A percentile compares a stretch with the other conserved stretches of the same genome.
These are phyloP conservation scores for Zosterops japonicus DNA, from an alignment of 2,113 vertebrate genomes.

Conservation along the genomic window DNA sequence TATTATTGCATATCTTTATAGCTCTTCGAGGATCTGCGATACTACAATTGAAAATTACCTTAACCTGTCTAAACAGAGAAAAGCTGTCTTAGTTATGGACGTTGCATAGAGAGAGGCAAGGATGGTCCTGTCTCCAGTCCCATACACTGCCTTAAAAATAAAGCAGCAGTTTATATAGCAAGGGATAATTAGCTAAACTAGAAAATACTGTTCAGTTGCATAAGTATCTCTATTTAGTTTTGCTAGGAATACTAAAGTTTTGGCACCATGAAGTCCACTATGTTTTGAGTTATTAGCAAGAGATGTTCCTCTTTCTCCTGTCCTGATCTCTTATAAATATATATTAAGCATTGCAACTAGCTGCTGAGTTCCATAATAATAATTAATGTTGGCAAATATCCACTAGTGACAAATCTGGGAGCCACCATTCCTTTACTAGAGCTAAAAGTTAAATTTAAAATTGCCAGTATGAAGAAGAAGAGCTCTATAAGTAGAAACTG, in stretches of 20 bases:
- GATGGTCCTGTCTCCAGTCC: not conserved
- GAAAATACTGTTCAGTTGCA: not conserved
- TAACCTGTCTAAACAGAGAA: not conserved
- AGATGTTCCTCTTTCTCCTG: not conserved
- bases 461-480: not conserved
- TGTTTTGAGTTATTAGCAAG: not conserved
- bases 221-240: not conserved
- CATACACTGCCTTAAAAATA: not conserved
- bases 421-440: not conserved
- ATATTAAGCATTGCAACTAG: not conserved
- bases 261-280: not conserved
- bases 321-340: not conserved
- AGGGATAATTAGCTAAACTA: not conserved
- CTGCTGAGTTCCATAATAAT: not conserved
- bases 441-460: not conserved
- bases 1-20: not conserved
- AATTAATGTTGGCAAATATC: not conserved
- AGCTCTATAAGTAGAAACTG: not conserved
- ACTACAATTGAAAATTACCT: not conserved
- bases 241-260: not conserved
- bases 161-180: not conserved
- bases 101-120: not conserved
- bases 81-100: not conserved
- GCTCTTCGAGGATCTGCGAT: not conserved
- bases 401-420: not conserved